Conservation (phyloP, 2,797 vertebrate genomes). For the Neostethus bicornis region DNA sequence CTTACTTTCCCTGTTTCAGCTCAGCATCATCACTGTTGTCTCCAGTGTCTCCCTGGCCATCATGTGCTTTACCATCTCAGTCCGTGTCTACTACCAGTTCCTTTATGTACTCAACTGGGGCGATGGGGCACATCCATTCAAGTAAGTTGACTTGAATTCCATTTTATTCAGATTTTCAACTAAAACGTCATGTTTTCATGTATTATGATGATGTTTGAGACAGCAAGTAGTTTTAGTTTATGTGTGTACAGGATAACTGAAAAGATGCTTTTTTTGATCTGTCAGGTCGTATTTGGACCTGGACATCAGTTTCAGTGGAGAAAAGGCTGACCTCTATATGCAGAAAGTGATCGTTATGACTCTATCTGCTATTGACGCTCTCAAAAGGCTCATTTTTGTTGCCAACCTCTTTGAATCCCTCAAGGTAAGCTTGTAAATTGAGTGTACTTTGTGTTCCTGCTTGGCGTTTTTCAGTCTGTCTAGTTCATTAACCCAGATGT, state of each 20-base stretch:
- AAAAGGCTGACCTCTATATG: slow-evolving; percentile 80
- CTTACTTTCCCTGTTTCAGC: slow-evolving; percentile 89
- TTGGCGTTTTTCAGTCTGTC: slow-evolving; percentile 10
- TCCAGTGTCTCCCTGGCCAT: slow-evolving; percentile 83
- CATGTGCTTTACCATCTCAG: slow-evolving; percentile 85
- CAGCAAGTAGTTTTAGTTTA: too few relatives aligned
- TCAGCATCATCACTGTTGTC: slow-evolving; percentile 89
- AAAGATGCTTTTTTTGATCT: not conserved
- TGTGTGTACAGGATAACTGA: not conserved
- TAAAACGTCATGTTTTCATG: not conserved
- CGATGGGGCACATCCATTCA: slow-evolving; percentile 84
- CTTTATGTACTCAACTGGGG: slow-evolving; percentile 83
- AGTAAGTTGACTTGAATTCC: slow-evolving; percentile 78
- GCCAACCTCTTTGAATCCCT: slow-evolving; percentile 85
- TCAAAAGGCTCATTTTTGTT: slow-evolving; percentile 87
- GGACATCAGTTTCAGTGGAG: slow-evolving; percentile 84
- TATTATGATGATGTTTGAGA: not conserved
- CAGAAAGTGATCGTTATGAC: slow-evolving; percentile 74
- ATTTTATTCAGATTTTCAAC: not conserved
- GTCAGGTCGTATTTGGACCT: slow-evolving; percentile 84
- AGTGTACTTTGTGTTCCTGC: slow-evolving; percentile 4
- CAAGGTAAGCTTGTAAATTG: slow-evolving; percentile 80
- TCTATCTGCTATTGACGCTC: slow-evolving; percentile 73
- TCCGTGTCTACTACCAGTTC: slow-evolving; percentile 85
- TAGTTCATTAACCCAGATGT: slow-evolving; percentile 30